Percentiles rank a stretch among this genome's conserved stretches.
Evolutionary conservation across 2,113 vertebrate species (phyloP).

Genomic region (Mixornis gularis): DNA sequence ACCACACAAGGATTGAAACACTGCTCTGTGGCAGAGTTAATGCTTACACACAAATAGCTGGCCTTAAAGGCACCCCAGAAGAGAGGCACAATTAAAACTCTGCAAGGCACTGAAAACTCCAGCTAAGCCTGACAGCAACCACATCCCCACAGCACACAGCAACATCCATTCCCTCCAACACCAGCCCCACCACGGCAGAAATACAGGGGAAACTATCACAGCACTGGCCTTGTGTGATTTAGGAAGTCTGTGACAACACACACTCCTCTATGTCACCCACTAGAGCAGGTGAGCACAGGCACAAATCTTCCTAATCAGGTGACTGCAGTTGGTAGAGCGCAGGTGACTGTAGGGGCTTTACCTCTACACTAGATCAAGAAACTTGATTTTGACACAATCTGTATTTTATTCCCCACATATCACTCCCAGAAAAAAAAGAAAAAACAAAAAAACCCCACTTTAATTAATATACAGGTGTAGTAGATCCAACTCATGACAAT

Average conservation of each 20-base stretch:
- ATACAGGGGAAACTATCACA: accelerated
- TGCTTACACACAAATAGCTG: background rate
- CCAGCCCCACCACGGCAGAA: background rate
- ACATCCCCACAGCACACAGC: no score
- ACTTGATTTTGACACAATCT: background rate
- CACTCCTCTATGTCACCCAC: background rate
- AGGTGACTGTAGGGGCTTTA: background rate
- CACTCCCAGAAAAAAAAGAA: background rate
- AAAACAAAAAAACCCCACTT: no score
- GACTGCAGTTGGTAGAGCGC: accelerated
- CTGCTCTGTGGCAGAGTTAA: background rate
- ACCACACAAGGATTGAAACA: background rate
- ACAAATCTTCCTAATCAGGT: no score
- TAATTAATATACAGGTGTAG: background rate
- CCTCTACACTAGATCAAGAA: background rate
- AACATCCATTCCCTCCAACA: accelerated
- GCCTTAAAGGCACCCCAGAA: background rate
- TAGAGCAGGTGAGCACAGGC: background rate
- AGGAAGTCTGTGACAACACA: background rate
- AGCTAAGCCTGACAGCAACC: background rate
- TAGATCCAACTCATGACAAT: background rate
- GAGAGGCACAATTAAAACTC: background rate
- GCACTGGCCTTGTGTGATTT: background rate
- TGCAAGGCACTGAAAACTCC: background rate
- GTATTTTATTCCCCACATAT: background rate